Percentiles rank a stretch among this genome's conserved stretches.
These are phyloP conservation scores for Lepisosteus oculatus DNA, from an alignment of 2,113 vertebrate genomes.

Conservation along the genomic window DNA sequence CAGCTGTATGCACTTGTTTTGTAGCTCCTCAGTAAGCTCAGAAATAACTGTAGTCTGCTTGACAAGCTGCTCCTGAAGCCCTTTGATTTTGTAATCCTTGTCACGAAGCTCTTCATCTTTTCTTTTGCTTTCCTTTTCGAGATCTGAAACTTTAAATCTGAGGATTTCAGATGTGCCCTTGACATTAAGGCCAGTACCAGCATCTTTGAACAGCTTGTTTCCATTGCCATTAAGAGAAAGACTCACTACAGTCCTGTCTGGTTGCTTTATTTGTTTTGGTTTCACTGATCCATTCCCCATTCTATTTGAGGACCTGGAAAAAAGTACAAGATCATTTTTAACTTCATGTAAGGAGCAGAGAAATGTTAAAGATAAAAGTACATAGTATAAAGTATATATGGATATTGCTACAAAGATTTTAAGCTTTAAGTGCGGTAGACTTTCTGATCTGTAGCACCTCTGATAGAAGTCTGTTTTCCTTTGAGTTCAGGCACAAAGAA, in stretches of 20 bases:
- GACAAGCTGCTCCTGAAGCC: slow-evolving; percentile 74
- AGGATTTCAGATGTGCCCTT: slow-evolving; percentile 55
- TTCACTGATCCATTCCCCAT: slow-evolving; percentile 89
- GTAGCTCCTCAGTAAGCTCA: slow-evolving; percentile 79
- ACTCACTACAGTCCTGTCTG: slow-evolving; percentile 45
- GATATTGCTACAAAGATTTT: not conserved
- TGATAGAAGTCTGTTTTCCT: slow-evolving; percentile 19
- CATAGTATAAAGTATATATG: too few species aligned
- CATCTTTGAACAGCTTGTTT: slow-evolving; percentile 34
- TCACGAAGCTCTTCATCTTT: slow-evolving; percentile 73
- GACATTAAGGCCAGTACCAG: slow-evolving; percentile 22
- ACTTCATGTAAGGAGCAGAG: not conserved
- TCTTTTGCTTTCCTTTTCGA: slow-evolving; percentile 74
- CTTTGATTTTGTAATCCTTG: slow-evolving; percentile 64
- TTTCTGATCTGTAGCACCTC: slow-evolving; percentile 24
- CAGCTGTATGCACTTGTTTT: slow-evolving; percentile 77
- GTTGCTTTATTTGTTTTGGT: slow-evolving; percentile 73
- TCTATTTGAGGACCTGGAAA: slow-evolving; percentile 40
- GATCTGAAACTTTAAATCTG: slow-evolving; percentile 65
- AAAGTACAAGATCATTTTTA: not conserved
- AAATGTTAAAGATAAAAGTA: not conserved
- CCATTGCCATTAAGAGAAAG: slow-evolving; percentile 45
- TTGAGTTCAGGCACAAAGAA: slow-evolving; percentile 28
- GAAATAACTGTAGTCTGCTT: slow-evolving; percentile 67
- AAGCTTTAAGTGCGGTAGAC: slow-evolving; percentile 15